Base-by-base conservation (phyloP, 2,888 invertebrate species). In the Eristalinus sepulchralis region DNA sequence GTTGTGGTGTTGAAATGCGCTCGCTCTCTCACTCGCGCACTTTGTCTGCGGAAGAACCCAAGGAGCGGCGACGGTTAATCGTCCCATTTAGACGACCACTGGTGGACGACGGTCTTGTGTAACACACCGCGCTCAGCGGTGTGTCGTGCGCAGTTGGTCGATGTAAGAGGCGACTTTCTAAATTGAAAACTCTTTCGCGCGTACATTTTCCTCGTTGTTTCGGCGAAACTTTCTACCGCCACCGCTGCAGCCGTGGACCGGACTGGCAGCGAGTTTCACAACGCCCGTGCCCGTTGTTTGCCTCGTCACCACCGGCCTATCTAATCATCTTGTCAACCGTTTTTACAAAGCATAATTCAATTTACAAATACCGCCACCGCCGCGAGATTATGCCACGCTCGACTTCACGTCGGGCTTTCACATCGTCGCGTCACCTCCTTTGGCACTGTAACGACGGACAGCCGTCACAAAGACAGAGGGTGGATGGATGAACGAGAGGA, bases 241-340 rank as follows among this genome's bases (percentile, higher is more conserved):
- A 27, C 27, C 27, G 5, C 27, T 27, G 27, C 27, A 27, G 27
- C 5, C 27, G 10, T 34, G 11, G 31, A 34, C 39, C 67, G 55
- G 73, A 60, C 62, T 27, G 27, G 27, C 36, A 39, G 60, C 59
- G 63, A 67, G 73, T 80, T 80, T 80, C 73, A 73, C 73, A 70
- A 67, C 55, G 47, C 47, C 13, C 36, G 17, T n/a, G 33, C 2
- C 33, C 66, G 27, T 22, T 24, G 24, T 27, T 27, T 27, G 2
- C 27, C 27, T 27, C 5, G 33, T 5, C 27, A 24, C 10, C 60
- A 39, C 62, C 53, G 60, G 60, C 70, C 77, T 82, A 85, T 83
- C 78, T 83, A 86, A 86, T 79, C 86, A 86, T 79, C 82, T 83
- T 86, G 86, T 86, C 86, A 86, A 86, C 86, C 67, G 62, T 71